These are phyloP conservation scores for Phainopepla nitens DNA, from an alignment of 2,113 vertebrate species.

Conservation along the genomic window DNA sequence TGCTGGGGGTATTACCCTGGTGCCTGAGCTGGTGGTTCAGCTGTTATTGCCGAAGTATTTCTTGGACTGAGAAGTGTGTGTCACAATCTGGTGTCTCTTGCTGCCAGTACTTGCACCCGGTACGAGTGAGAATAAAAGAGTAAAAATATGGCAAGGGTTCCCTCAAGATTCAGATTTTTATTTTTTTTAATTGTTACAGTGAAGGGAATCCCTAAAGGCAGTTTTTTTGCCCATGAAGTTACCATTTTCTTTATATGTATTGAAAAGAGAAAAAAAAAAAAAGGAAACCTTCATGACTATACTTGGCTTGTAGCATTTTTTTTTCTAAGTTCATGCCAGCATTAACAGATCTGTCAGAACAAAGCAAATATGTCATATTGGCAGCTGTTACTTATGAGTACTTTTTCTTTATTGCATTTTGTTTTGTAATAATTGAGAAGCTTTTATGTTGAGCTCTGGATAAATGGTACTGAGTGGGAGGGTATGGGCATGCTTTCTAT, in stretches of 20 bases:
- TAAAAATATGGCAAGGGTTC: slow-evolving; percentile 35
- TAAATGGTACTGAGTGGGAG: slow-evolving; percentile 79
- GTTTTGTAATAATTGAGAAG: slow-evolving; percentile 73
- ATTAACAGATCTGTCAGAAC: slow-evolving; percentile 66
- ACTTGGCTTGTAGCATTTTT: slow-evolving; percentile 33
- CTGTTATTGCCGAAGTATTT: slow-evolving; percentile 51
- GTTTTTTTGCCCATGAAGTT: not conserved
- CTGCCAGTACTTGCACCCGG: slow-evolving; percentile 38
- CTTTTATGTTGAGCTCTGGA: slow-evolving; percentile 72
- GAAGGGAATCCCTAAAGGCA: slow-evolving; percentile 52
- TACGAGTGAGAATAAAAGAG: slow-evolving; percentile 26
- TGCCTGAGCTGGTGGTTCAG: not conserved
- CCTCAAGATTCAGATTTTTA: not conserved
- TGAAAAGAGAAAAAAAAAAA: not conserved
- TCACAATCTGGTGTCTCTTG: slow-evolving; percentile 63
- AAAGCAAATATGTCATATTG: slow-evolving; percentile 68
- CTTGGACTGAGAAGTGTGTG: slow-evolving; percentile 49
- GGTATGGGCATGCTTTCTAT: slow-evolving; percentile 87
- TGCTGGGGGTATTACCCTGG: not conserved
- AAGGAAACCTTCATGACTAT: not conserved
- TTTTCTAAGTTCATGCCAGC: slow-evolving; percentile 66
- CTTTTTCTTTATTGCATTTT: slow-evolving; percentile 73
- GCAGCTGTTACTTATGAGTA: slow-evolving; percentile 75
- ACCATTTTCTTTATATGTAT: not conserved
- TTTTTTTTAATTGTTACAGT: slow-evolving; percentile 38